Evolutionary conservation across 2,888 invertebrate genomes (phyloP).

Genomic region (Villa cingulata): DNA sequence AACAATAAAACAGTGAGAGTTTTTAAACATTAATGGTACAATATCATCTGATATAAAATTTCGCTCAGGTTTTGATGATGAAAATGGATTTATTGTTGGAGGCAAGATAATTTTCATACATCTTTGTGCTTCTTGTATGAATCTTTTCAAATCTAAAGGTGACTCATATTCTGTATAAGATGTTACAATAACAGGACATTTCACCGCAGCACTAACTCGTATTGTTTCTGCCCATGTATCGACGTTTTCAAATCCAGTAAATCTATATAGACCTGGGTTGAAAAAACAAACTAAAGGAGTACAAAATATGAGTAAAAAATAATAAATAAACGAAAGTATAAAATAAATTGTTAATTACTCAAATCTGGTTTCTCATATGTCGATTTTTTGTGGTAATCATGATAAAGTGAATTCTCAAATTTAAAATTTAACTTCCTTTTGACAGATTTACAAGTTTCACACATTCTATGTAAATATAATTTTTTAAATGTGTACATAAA

Average conservation of each 20-base stretch:
- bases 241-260: conserved; percentile 45
- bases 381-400: conserved; percentile 33
- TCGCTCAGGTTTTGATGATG: conserved; percentile 55
- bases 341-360: conserved; percentile 29
- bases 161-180: conserved; percentile 55
- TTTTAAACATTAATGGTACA: conserved; percentile 57
- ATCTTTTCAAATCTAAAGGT: conserved; percentile 44
- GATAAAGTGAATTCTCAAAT: conserved; percentile 39
- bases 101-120: conserved; percentile 40
- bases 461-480: conserved; percentile 35
- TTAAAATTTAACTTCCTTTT: conserved; percentile 41
- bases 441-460: conserved; percentile 38
- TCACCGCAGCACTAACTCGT: conserved; percentile 40
- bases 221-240: conserved; percentile 58
- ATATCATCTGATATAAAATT: conserved; percentile 62
- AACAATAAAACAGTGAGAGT: conserved; percentile 47
- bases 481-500: background rate
- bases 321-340: conserved; percentile 1
- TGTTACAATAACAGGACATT: conserved; percentile 49
- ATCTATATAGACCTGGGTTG: conserved; percentile 57
- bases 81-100: conserved; percentile 48
- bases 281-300: conserved; percentile 49
- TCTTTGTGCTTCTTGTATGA: conserved; percentile 40
- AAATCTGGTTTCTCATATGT: conserved; percentile 43
- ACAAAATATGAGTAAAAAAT: conserved; percentile 1